Conservation (phyloP, 1,140 invertebrate species). For the Melipona quadrifasciata region DNA sequence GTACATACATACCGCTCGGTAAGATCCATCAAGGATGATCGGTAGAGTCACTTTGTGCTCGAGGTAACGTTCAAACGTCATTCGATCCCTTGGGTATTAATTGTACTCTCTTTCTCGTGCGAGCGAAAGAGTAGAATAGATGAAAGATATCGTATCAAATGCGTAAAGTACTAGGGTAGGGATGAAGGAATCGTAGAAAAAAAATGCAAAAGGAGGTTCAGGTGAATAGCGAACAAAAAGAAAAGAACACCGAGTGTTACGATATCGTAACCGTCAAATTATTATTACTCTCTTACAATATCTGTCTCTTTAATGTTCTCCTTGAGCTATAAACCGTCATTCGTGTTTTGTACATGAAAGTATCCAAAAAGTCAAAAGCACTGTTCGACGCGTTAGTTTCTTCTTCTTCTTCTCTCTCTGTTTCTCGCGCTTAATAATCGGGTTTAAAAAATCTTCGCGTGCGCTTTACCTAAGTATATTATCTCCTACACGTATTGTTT, state of each 20-base stretch:
- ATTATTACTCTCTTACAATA: constrained; percentile 70
- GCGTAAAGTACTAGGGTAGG: neutral
- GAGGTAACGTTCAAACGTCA: neutral
- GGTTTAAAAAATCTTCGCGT: constrained; percentile 38
- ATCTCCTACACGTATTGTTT: constrained; percentile 8
- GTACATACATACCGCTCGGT: too few relatives aligned
- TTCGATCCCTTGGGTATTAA: too few relatives aligned
- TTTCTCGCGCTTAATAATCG: constrained; percentile 21
- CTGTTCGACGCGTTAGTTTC: constrained; percentile 50
- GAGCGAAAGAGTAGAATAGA: too few relatives aligned
- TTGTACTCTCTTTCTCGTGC: too few relatives aligned
- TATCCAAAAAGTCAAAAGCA: constrained; percentile 67
- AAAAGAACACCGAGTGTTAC: constrained; percentile 24
- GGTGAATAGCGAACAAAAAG: neutral
- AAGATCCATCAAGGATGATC: neutral
- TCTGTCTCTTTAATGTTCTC: constrained; percentile 67
- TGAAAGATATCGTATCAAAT: neutral
- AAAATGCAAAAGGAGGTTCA: neutral
- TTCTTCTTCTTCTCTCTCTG: constrained; percentile 1
- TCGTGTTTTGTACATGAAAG: constrained; percentile 67
- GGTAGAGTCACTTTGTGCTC: neutral
- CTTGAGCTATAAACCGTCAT: constrained; percentile 65
- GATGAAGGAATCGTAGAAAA: neutral
- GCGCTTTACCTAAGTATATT: constrained; percentile 25
- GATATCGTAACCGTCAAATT: constrained; percentile 68